These are phyloP conservation scores for Pangasianodon hypophthalmus DNA, from an alignment of 2,113 vertebrate species.

Conservation along the genomic window DNA sequence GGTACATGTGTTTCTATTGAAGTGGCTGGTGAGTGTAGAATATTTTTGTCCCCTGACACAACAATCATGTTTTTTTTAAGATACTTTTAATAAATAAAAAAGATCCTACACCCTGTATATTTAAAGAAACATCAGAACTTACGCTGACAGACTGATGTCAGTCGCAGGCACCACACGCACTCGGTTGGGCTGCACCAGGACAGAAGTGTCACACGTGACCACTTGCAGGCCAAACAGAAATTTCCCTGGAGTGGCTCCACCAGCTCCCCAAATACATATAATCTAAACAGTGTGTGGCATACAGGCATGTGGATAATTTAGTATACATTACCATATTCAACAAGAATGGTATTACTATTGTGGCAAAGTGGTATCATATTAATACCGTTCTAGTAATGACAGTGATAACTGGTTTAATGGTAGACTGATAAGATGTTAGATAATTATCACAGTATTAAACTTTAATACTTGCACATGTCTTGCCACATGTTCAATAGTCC, in stretches of 20 bases:
- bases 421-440: not conserved
- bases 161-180: conserved; percentile 93
- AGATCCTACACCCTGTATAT: not conserved
- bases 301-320: not conserved
- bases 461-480: not conserved
- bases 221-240: conserved; percentile 93
- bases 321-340: not conserved
- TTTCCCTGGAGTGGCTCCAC: conserved; percentile 95
- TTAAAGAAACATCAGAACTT: conserved; percentile 69
- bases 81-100: not conserved
- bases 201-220: conserved; percentile 91
- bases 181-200: conserved; percentile 90
- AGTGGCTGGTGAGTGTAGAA: not conserved
- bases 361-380: not conserved
- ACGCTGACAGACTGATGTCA: conserved; percentile 95
- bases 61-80: not conserved
- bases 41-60: not conserved
- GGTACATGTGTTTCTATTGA: not conserved
- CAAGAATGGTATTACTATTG: not conserved
- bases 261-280: conserved; percentile 96
- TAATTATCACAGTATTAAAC: not conserved
- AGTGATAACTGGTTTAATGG: not conserved
- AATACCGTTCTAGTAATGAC: not conserved
- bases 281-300: conserved; percentile 74
- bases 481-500: not conserved